A percentile compares a stretch with the other conserved stretches of the same genome.
These are phyloP conservation scores for Colletes gigas DNA, from an alignment of 1,140 invertebrate genomes.

Conservation along the genomic window DNA sequence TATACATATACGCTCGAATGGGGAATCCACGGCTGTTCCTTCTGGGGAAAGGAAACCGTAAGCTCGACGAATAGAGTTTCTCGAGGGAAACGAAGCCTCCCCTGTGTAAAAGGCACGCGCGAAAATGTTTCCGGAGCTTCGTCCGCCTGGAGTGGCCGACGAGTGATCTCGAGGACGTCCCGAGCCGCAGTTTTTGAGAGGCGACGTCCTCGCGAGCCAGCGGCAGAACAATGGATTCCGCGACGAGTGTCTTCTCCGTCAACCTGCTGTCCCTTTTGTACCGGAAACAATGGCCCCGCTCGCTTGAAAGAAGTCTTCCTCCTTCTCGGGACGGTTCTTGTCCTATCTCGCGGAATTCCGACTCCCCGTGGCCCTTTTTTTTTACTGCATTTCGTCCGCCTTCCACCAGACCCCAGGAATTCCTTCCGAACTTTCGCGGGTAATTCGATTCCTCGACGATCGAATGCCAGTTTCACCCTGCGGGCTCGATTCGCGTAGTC, in stretches of 20 bases:
- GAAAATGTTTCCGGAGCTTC: conserved; percentile 2
- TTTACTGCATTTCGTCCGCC: neutral
- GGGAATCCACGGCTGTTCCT: too few relatives aligned
- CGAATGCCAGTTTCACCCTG: neutral
- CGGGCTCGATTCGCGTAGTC: too few relatives aligned
- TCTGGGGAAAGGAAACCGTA: too few relatives aligned
- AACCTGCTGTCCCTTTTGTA: conserved; percentile 28
- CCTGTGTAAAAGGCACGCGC: neutral
- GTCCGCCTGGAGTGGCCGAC: neutral
- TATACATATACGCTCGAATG: too few relatives aligned
- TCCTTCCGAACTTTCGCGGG: neutral
- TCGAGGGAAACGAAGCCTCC: neutral
- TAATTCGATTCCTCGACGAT: conserved; percentile 27
- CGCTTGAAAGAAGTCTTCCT: neutral
- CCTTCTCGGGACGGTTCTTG: too few relatives aligned
- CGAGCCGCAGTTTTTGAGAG: conserved; percentile 24
- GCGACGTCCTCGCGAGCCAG: conserved; percentile 8
- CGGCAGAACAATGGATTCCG: conserved; percentile 20
- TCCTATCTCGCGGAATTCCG: neutral
- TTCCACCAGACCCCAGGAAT: neutral
- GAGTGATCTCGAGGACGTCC: conserved; percentile 15
- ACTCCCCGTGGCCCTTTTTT: conserved; percentile 1
- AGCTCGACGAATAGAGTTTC: too few relatives aligned
- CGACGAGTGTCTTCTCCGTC: conserved; percentile 16
- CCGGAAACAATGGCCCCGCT: conserved; percentile 19